phyloP scores from a whole-genome alignment of 2,797 vertebrate genomes.

The Tapera naevia region DNA sequence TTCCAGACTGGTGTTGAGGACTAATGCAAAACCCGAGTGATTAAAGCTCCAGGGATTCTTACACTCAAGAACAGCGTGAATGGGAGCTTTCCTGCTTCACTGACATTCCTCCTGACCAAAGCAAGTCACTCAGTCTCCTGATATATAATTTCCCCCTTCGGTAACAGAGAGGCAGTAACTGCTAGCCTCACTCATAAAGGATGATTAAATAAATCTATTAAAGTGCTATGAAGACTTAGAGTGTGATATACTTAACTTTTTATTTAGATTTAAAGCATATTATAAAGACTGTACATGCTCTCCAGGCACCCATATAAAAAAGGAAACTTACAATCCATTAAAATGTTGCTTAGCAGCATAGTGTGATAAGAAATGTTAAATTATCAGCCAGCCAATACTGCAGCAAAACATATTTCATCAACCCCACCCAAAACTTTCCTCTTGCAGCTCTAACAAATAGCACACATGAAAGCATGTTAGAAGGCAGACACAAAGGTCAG shows the following conservation, averaged over 20 bases:
- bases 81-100: background rate
- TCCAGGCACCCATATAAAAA: conserved; percentile 30
- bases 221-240: conserved; percentile 12
- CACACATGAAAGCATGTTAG: background rate
- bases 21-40: rapidly evolving
- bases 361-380: conserved; percentile 2
- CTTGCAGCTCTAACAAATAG: background rate
- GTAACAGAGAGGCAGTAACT: background rate
- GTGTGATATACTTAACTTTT: conserved; percentile 29
- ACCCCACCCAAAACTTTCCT: background rate
- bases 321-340: background rate
- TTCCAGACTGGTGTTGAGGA: rapidly evolving
- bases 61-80: rapidly evolving
- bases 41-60: rapidly evolving
- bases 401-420: background rate
- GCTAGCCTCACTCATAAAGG: conserved; percentile 26
- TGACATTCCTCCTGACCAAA: background rate
- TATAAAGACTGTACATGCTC: conserved; percentile 19
- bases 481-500: background rate
- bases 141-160: background rate
- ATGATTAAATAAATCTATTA: conserved; percentile 52
- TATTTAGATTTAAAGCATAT: conserved; percentile 55
- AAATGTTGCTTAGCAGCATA: conserved; percentile 45
- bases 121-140: background rate
- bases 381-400: conserved; percentile 10